Evolutionary conservation across 2,797 vertebrate genomes (phyloP).

Genomic region (Monodelphis domestica): DNA sequence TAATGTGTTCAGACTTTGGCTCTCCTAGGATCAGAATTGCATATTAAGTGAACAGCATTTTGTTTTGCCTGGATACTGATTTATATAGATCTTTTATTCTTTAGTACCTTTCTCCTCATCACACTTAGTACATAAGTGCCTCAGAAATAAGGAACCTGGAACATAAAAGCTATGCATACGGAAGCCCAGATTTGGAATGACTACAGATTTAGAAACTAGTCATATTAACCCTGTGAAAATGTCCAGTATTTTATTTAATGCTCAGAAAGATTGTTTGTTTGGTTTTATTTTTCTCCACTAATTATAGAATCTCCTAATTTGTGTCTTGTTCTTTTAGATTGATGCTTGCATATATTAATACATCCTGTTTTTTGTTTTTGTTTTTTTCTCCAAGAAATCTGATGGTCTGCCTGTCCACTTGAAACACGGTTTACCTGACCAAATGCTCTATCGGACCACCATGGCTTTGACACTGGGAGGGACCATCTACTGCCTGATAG

Average conservation of each 20-base stretch:
- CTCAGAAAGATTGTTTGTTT: background rate
- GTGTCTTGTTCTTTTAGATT: conserved; percentile 22
- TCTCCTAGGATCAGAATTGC: background rate
- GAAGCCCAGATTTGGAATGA: conserved; percentile 38
- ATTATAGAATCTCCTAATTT: background rate
- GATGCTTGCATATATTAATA: background rate
- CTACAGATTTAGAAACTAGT: conserved; percentile 17
- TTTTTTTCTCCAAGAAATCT: conserved; percentile 84
- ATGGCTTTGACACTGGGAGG: conserved; percentile 96
- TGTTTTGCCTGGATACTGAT: conserved; percentile 15
- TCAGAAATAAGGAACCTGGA: conserved; percentile 30
- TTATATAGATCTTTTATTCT: background rate
- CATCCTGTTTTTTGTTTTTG: conserved; percentile 52
- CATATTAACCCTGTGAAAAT: background rate
- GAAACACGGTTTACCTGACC: conserved; percentile 93
- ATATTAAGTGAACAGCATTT: background rate
- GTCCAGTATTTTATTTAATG: background rate
- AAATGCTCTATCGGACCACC: conserved; percentile 96
- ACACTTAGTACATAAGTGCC: background rate
- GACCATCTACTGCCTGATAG: conserved; percentile 93
- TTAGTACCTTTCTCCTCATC: conserved; percentile 13
- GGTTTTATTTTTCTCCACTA: background rate
- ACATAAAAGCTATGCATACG: background rate
- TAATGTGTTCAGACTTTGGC: background rate
- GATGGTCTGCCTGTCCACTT: conserved; percentile 93